Evolutionary conservation across 2,797 vertebrate species (phyloP), one percentile per base, ranked within the genome.

Genomic region (Bradypodion ventrale): DNA sequence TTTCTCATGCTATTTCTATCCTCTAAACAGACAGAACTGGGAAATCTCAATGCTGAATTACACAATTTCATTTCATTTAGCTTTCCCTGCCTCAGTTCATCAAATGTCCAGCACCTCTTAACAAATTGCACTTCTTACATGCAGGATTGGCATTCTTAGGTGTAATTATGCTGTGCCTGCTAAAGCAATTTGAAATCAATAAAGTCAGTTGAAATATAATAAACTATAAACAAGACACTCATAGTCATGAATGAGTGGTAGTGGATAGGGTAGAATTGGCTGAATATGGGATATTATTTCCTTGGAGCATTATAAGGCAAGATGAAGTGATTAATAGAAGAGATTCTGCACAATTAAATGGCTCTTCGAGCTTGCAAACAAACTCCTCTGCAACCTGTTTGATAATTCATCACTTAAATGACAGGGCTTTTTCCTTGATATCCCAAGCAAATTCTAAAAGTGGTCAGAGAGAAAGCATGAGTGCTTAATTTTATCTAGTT

Each of bases 111-210:
- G 16, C 87, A 69, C 77, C 80, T 91, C 88, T 42, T 76, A 70
- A 83, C 82, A 89, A 90, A 92, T 89, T 92, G 86, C 72, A 85
- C 89, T 89, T 90, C 82, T 91, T 75, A 49, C 35, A 73, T 83
- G 35, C 76, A 87, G 25, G 32, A 88, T 93, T 93, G 90, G 88
- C 89, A 89, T 92, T 92, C 86, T 87, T 91, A 83, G 75, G 73
- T 89, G 75, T 86, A 89, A 91, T 92, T 89, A 92, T 80, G 84
- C 83, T 91, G 82, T 87, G 91, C 88, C 87, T 90, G 83, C 89
- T 87, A 88, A 87, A 94, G 81, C 73, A 92, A 92, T 94, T 92
- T 90, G 90, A 90, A 92, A 93, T 93, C 93, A 91, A 89, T 94
- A 85, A 78, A 78, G 68, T 1, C 63, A 65, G 44, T 84, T 92